Evolutionary conservation across 1,140 invertebrate species (phyloP), one percentile per base, ranked within the genome.

Genomic region (Drosophila seguyi): DNA sequence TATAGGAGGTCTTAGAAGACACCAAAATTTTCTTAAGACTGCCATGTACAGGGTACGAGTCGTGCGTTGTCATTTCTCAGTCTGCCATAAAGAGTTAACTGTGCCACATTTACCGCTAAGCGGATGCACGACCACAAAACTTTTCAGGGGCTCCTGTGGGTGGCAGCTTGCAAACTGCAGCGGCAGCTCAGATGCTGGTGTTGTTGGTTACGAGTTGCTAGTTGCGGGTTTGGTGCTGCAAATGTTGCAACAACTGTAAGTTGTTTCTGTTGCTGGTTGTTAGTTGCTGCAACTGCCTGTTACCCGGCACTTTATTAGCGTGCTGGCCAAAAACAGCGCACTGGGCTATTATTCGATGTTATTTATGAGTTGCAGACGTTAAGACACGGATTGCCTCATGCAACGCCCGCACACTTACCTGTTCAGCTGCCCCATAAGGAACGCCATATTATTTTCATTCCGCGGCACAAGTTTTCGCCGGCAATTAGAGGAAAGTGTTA

Each of bases 401-500:
- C 68, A 44, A 72, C 50, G 34, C 61, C 38, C 29, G 36, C 50
- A 13, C 39, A 34, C 29, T 59, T 29, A 73, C 61, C 79, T 77
- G 60, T 10, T 25, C 36, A 20, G 10, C 44, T 36, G 13, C 45
- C 39, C 58, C 77, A 75, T 71, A 65, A 81, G 68, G 36, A 68
- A 53, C 62, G 47, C 42, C 45, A 53, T 71, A 44, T 81, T 81
- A 78, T 81, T 86, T 81, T 75, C 67, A 66, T 79, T 81, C 42
- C 45, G 47, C 50, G 41, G 48, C 27, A 36, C 38, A 57, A 61
- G 50, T 75, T 74, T 74, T 22, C 22, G 25, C 42, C 62, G 76
- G 78, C 82, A 86, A 86, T 86, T 86, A 87, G 73, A 69, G 52
- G 62, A 61, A 69, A 82, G 68, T 78, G 61, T 82, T 78, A 52